Evolutionary conservation across 1,140 invertebrate genomes (phyloP), one percentile per base, ranked within the genome.

Genomic region (Brachionus rotundiformis): DNA sequence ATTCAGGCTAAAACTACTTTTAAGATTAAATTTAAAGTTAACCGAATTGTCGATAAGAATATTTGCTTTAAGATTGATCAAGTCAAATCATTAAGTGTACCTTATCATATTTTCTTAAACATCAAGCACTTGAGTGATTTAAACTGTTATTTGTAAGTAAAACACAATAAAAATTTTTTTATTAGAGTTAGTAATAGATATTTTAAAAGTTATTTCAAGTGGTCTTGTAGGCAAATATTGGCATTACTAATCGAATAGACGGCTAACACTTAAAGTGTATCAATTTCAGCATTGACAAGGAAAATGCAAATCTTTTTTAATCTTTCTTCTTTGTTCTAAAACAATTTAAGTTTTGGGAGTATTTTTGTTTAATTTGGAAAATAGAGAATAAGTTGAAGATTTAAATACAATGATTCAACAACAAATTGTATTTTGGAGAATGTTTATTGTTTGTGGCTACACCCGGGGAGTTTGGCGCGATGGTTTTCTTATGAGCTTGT

Each of bases 171-270:
- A 36, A 68, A 39, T 13, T 16, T 61, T 68, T 68, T 33, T 63
- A 63, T 63, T 63, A 63, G 61, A 63, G 19, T 73, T 73, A 73
- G 68, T 73, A 73, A 73, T 73, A 73, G 68, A 44, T 73, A 73
- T 73, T 44, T 73, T 44, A 44, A 73, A 73, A 73, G 39, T 73
- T 73, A 73, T 73, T 73, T 73, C 68, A 73, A 73, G 68, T 73
- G 68, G 68, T 44, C 41, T 73, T 73, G 68, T 73, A 44, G 36
- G n/a, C 25, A 73, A 73, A 73, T 73, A 73, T 73, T 73, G 36
- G 41, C 23, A 68, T 68, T 68, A 68, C 63, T 68, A 68, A 68
- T 68, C 63, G 63, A 68, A 68, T 68, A 68, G 29, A 36, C 27
- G n/a, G 29, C 16, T 68, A 33, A 36, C 16, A 36, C 63, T 68